Conservation (phyloP, 2,113 vertebrate genomes). For the Actenoides hombroni region DNA sequence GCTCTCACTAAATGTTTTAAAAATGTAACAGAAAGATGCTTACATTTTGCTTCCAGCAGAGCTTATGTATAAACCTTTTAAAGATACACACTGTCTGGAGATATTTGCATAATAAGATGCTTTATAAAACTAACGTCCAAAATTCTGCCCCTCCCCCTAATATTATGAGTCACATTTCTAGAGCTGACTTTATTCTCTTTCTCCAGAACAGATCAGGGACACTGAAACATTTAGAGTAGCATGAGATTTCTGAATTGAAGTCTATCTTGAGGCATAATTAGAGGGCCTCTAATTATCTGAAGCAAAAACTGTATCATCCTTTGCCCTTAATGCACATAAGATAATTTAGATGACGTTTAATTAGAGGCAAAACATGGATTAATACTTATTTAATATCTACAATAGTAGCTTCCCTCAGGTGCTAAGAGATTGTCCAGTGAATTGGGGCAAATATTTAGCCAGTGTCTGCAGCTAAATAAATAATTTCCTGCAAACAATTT, state of each 20-base stretch:
- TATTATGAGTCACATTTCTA: neutral
- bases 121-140: neutral
- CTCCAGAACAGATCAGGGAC: neutral
- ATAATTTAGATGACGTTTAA: slow-evolving; percentile 51
- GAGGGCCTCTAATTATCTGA: neutral
- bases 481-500: neutral
- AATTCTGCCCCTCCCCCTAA: neutral
- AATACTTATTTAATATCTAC: slow-evolving; percentile 5
- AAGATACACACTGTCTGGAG: neutral
- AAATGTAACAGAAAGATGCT: neutral
- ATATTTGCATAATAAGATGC: slow-evolving; percentile 22
- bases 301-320: slow-evolving; percentile 42
- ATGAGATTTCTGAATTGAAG: slow-evolving; percentile 16
- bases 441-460: neutral
- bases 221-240: neutral
- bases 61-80: slow-evolving; percentile 11
- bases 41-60: slow-evolving; percentile 29
- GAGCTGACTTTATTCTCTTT: neutral
- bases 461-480: neutral
- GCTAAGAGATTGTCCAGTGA: neutral
- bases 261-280: slow-evolving; percentile 33
- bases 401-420: neutral
- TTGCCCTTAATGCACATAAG: slow-evolving; percentile 20
- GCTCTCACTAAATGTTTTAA: neutral
- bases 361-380: slow-evolving; percentile 34